phyloP scores from a whole-genome alignment of 2,888 invertebrate genomes.

The Tillus elongatus region DNA sequence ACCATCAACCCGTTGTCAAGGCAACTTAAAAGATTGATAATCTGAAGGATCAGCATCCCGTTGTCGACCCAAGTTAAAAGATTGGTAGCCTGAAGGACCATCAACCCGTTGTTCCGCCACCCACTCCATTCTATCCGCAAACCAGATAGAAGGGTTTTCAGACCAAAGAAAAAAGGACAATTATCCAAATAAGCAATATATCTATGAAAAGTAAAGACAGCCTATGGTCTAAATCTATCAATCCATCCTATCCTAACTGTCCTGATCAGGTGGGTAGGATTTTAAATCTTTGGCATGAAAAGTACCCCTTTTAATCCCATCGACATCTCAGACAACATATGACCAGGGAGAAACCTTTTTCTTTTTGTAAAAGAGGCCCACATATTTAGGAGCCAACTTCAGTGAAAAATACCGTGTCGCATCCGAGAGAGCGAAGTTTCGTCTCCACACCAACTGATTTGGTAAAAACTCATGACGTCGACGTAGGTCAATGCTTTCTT shows the following conservation, averaged over 20 bases:
- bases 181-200: no score
- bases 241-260: background rate
- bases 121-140: no score
- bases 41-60: no score
- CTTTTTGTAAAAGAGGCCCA: slow-evolving; percentile 6
- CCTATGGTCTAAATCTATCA: no score
- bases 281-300: slow-evolving; percentile 10
- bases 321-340: slow-evolving; percentile 6
- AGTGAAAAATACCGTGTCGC: slow-evolving; percentile 5
- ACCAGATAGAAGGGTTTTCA: no score
- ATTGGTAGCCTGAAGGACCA: no score
- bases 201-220: no score
- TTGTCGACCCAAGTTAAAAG: no score
- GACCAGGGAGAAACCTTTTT: slow-evolving; percentile 10
- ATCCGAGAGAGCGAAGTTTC: slow-evolving; percentile 10
- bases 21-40: no score
- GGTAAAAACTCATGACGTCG: slow-evolving; percentile 6
- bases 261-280: slow-evolving; percentile 2
- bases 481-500: slow-evolving; percentile 8
- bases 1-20: no score
- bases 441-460: slow-evolving; percentile 7
- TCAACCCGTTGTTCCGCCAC: no score
- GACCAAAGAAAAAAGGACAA: no score
- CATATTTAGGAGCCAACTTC: slow-evolving; percentile 9
- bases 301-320: slow-evolving; percentile 3